Conservation (phyloP, 2,113 vertebrate species). For the Rattus rattus region DNA sequence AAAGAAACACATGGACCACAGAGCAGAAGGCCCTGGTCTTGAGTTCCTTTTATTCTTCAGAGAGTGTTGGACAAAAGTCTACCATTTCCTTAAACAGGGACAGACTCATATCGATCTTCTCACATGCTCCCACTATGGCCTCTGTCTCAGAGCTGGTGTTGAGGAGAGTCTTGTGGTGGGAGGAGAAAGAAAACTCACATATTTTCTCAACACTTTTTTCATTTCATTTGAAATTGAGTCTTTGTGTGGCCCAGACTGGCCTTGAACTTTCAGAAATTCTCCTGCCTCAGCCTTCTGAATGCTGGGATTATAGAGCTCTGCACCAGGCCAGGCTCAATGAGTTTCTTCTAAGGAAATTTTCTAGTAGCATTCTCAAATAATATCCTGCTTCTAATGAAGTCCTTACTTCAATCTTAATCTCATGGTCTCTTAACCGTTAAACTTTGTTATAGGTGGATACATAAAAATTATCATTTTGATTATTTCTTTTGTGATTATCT, state of each 20-base stretch:
- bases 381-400: background rate
- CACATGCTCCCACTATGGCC: accelerated
- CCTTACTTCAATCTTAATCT: background rate
- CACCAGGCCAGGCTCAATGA: background rate
- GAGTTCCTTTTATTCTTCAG: background rate
- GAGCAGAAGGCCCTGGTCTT: background rate
- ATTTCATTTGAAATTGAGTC: background rate
- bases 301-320: background rate
- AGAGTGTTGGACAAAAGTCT: background rate
- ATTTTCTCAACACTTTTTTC: background rate
- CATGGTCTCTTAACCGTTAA: background rate
- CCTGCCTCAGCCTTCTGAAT: background rate
- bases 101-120: too few relatives aligned
- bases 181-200: background rate
- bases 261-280: background rate
- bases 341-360: background rate
- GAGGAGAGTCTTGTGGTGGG: background rate
- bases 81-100: background rate
- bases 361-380: background rate
- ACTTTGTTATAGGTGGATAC: background rate
- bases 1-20: too few relatives aligned
- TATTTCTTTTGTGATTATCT: background rate
- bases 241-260: background rate
- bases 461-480: background rate
- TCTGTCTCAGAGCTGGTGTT: background rate